A percentile compares a stretch with the other conserved stretches of the same genome.
phyloP scores from a whole-genome alignment of 92 coral and sea anemone species.

The Heliopora coerulea region DNA sequence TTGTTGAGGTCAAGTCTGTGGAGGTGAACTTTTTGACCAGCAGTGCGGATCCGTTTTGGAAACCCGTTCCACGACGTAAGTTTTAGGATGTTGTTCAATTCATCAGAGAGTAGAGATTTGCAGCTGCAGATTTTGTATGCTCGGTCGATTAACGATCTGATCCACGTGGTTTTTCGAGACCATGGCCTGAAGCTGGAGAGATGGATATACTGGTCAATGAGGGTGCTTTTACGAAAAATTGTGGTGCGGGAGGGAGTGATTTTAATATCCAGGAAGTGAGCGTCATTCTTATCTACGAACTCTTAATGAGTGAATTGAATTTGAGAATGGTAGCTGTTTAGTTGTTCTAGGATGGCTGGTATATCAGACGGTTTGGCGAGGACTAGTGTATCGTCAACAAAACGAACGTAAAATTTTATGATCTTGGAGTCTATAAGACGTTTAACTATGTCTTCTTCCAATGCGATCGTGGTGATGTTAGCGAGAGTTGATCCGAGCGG shows the following conservation, averaged over 20 bases:
- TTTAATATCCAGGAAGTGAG: conserved; percentile 33
- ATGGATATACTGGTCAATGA: too few relatives aligned
- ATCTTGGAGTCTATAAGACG: conserved; percentile 11
- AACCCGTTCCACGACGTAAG: too few relatives aligned
- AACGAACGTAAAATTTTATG: conserved; percentile 37
- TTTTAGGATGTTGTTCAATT: too few relatives aligned
- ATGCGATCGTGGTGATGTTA: conserved; percentile 35
- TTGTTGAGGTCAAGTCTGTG: too few relatives aligned
- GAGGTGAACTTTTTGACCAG: too few relatives aligned
- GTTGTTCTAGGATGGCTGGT: neutral
- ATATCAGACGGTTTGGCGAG: conserved; percentile 23
- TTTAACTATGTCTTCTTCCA: conserved; percentile 9
- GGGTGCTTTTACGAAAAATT: too few relatives aligned
- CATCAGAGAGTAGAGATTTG: too few relatives aligned
- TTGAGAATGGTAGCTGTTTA: conserved; percentile 21
- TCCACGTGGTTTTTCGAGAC: too few relatives aligned
- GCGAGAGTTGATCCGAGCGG: conserved; percentile 37
- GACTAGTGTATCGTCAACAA: conserved; percentile 40
- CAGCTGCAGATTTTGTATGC: too few relatives aligned
- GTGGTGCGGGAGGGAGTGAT: neutral
- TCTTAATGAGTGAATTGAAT: neutral
- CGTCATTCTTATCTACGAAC: conserved; percentile 4
- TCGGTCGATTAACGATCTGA: too few relatives aligned
- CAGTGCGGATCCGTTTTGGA: too few relatives aligned
- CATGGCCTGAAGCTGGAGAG: neutral